Conservation (phyloP, 2,797 vertebrate genomes). For the Varecia variegata region DNA sequence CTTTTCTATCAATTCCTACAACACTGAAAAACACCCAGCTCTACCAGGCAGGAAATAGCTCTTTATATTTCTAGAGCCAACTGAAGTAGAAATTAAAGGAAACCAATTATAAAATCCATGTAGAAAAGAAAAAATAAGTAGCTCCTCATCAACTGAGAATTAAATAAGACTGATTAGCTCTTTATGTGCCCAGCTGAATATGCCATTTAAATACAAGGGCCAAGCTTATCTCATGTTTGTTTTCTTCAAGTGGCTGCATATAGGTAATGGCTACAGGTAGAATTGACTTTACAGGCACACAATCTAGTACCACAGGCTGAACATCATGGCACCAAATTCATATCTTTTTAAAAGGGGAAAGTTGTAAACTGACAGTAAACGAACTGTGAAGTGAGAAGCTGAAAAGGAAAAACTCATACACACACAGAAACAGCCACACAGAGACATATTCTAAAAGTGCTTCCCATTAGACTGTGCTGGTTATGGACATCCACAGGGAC, state of each 20-base stretch:
- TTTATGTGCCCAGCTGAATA: neutral
- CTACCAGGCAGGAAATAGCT: neutral
- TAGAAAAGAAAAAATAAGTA: neutral
- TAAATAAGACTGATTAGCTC: neutral
- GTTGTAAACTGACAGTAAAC: neutral
- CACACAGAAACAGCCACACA: neutral
- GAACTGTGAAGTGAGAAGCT: neutral
- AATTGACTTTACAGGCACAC: neutral
- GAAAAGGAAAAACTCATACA: neutral
- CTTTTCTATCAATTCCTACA: neutral
- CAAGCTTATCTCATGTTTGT: neutral
- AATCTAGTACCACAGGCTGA: neutral
- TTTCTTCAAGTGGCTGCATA: neutral
- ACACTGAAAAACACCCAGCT: neutral
- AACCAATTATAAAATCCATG: neutral
- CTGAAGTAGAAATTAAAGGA: conserved; percentile 34
- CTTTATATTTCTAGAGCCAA: neutral
- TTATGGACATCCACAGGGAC: neutral
- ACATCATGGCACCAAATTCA: neutral
- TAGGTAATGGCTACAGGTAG: neutral
- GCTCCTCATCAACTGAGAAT: conserved; percentile 9
- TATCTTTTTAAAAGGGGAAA: neutral
- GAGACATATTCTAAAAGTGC: neutral
- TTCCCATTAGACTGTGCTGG: neutral
- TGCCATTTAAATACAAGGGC: conserved; percentile 7